Evolutionary conservation across 2,888 invertebrate species (phyloP), one percentile per base, ranked within the genome.

Genomic region (Cybosia mesomella): DNA sequence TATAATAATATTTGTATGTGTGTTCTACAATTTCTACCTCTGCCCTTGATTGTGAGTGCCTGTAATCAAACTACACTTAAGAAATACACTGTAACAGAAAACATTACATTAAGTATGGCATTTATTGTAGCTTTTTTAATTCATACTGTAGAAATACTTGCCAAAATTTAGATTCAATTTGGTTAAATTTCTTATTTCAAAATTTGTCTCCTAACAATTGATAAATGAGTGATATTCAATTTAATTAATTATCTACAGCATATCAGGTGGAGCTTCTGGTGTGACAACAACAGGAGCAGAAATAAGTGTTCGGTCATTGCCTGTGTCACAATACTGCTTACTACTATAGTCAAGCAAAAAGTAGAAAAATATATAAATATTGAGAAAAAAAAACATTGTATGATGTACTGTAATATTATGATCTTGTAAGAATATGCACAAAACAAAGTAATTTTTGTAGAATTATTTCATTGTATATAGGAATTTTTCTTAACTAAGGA

Each of bases 21-120:
- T 81, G 74, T 39, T 72, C 76, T 79, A 73, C 75, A 64, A 74
- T 64, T 77, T 85, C 87, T 88, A 87, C 85, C 87, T 89, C 86
- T 60, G 80, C 82, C 81, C 73, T 70, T 81, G 78, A 75, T 77
- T 76, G 79, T 72, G 73, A 81, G 82, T 83, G 80, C 83, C 90
- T 90, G 90, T 80, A 87, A 90, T 76, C 81, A 88, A 84, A 88
- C 84, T 86, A 83, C 75, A 83, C 67, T 79, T 73, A 77, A 74
- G 80, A 79, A 62, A 78, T 75, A 74, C 32, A 70, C 75, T 78
- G 79, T 49, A 81, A 80, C 71, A 79, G 71, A 80, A 75, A 73
- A 74, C 49, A 67, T 61, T 21, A n/a, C 39, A 32, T 58, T 53
- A 59, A 62, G n/a, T 39, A 49, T 39, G 7, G 24, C 18, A 24